Evolutionary conservation across 2,113 vertebrate species (phyloP).

Genomic region (Tricholaema leucomelas): DNA sequence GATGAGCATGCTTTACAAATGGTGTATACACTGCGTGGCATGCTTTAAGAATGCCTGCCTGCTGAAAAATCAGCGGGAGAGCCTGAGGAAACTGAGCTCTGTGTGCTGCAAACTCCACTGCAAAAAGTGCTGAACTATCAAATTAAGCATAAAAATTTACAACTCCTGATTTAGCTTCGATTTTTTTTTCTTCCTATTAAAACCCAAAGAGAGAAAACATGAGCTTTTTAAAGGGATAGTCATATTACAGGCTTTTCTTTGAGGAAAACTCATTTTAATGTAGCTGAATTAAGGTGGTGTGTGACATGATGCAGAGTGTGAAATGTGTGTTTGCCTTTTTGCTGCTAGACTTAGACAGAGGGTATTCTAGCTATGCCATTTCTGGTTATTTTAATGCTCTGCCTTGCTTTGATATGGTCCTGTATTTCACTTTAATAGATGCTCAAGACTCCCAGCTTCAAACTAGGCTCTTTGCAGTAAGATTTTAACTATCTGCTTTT

Average conservation of each 20-base stretch:
- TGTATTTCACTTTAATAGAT: constrained; percentile 31
- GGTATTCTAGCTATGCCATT: constrained; percentile 27
- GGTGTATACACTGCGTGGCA: not conserved
- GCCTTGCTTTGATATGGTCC: not conserved
- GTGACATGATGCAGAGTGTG: constrained; percentile 13
- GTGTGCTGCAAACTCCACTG: constrained; percentile 41
- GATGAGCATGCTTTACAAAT: constrained; percentile 31
- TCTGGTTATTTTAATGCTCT: constrained; percentile 36
- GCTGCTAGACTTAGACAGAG: constrained; percentile 20
- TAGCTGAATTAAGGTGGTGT: constrained; percentile 34
- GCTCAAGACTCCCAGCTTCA: constrained; percentile 19
- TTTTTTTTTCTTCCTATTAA: constrained; percentile 15
- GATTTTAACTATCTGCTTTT: constrained; percentile 51
- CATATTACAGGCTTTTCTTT: constrained; percentile 30
- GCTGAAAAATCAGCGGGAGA: constrained; percentile 53
- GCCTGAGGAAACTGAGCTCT: not conserved
- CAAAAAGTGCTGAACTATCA: constrained; percentile 69
- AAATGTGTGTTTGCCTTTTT: constrained; percentile 47
- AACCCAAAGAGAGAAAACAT: constrained; percentile 35
- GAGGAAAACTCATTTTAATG: constrained; percentile 13
- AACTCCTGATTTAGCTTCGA: constrained; percentile 23
- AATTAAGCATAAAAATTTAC: constrained; percentile 45
- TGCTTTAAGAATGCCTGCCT: constrained; percentile 27
- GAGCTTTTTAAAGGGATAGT: constrained; percentile 44
- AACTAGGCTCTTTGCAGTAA: constrained; percentile 17